Conservation (phyloP, 2,113 vertebrate species). For the Nematolebias whitei region DNA sequence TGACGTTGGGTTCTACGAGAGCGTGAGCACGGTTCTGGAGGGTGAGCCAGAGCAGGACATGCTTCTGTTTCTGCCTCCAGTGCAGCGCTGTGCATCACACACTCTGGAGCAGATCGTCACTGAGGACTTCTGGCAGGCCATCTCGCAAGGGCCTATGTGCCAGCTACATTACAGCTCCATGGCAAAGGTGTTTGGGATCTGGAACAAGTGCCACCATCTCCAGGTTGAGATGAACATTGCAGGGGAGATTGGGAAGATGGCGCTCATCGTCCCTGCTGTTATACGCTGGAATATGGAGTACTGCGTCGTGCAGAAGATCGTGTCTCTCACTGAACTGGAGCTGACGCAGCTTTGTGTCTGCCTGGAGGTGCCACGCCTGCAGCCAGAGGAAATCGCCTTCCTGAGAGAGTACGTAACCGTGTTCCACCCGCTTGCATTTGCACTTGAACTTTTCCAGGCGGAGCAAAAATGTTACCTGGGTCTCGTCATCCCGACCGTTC, state of each 20-base stretch:
- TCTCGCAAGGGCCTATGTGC: conserved; percentile 71
- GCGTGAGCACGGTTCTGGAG: conserved; percentile 66
- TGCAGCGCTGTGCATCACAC: conserved; percentile 74
- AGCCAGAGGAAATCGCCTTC: conserved; percentile 74
- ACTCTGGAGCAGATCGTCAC: conserved; percentile 72
- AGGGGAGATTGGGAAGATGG: conserved; percentile 73
- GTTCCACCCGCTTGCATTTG: conserved; percentile 77
- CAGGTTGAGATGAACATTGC: conserved; percentile 62
- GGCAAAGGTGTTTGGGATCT: conserved; percentile 72
- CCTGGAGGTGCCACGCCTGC: conserved; percentile 64
- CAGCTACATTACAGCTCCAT: conserved; percentile 71
- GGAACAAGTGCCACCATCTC: conserved; percentile 73
- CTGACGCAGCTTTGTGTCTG: conserved; percentile 71
- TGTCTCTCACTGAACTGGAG: conserved; percentile 68
- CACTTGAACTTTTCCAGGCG: conserved; percentile 78
- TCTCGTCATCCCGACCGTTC: conserved; percentile 75
- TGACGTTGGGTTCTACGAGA: conserved; percentile 71
- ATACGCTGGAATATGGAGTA: conserved; percentile 78
- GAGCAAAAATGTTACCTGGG: conserved; percentile 80
- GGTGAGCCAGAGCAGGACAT: conserved; percentile 72
- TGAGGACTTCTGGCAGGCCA: conserved; percentile 74
- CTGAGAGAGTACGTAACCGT: conserved; percentile 75
- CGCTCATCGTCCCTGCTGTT: conserved; percentile 56
- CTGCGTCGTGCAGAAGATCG: conserved; percentile 72
- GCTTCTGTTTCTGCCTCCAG: conserved; percentile 69